Evolutionary conservation across 1,140 invertebrate species (phyloP).

Genomic region (Aphelenchoides besseyi): DNA sequence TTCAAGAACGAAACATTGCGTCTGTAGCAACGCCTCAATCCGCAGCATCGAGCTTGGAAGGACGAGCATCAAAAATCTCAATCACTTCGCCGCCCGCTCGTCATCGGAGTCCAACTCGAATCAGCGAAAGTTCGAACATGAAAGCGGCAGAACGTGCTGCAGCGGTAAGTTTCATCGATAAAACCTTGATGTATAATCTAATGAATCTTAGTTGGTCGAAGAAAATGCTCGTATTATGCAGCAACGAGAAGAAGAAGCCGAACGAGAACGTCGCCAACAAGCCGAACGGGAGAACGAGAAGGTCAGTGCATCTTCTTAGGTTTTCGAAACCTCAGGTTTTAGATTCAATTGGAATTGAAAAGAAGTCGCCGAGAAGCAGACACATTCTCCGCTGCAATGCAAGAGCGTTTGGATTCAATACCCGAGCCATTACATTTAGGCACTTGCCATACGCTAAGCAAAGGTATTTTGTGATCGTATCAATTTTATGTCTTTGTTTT

Average conservation of each 20-base stretch:
- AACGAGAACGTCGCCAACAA: conserved; percentile 20
- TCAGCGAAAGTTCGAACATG: conserved; percentile 10
- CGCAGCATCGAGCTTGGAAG: too few relatives aligned
- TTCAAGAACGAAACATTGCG: too few relatives aligned
- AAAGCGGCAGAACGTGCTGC: conserved; percentile 11
- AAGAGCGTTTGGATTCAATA: conserved; percentile 24
- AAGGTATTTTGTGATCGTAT: conserved; percentile 33
- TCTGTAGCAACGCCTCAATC: too few relatives aligned
- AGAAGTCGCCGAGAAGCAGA: conserved; percentile 12
- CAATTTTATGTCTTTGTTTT: conserved; percentile 16
- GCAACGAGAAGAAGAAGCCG: conserved; percentile 30
- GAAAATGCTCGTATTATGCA: conserved; percentile 37
- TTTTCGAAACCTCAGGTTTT: conserved; percentile 3
- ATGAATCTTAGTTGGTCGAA: conserved; percentile 11
- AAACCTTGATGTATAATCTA: neutral
- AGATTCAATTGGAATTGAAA: conserved; percentile 24
- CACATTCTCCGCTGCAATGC: conserved; percentile 13
- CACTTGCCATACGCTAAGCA: conserved; percentile 40
- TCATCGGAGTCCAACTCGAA: neutral
- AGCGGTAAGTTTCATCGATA: neutral
- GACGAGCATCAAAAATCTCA: too few relatives aligned
- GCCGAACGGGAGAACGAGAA: conserved; percentile 19
- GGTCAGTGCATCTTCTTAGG: conserved; percentile 14
- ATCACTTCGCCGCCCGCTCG: neutral
- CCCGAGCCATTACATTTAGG: conserved; percentile 48